Base-by-base conservation (phyloP, 2,888 invertebrate genomes). In the Pseudoips prasinana region DNA sequence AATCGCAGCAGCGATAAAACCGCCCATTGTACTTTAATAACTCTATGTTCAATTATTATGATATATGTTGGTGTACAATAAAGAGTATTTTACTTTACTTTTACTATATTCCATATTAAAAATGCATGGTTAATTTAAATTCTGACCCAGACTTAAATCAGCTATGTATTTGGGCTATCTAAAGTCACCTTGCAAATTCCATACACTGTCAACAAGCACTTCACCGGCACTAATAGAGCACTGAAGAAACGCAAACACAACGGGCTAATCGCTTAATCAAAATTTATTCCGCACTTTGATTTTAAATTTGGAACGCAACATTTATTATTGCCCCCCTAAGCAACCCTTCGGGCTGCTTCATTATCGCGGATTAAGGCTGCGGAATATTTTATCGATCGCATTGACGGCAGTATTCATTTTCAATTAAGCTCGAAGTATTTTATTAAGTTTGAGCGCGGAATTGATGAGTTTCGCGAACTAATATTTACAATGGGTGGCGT, bases 201-300 rank as follows among this genome's bases (percentile, higher is more conserved):
- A 46, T 39, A 53, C 46, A 43, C 40, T 49, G 48, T 56, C 53
- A 55, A 46, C 37, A 33, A 35, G 35, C 46, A 44, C 54, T 58
- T 52, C 52, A 58, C 54, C 64, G 58, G 67, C 58, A 64, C 68
- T 73, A 73, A 75, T 73, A 64, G 63, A 58, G 65, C 57, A 39
- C 58, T 45, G 60, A 76, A 81, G 83, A 77, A 82, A 78, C 68
- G 64, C 81, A 85, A 84, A 85, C 86, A 84, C 77, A 73, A 82
- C 79, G 58, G 60, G 86, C 85, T 88, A 87, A 87, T 87, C 88
- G 87, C 84, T 86, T 87, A 87, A 87, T 87, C 87, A 85, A 88
- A 88, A 88, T 87, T 87, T 87, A 88, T 87, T 86, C 88, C 86
- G 83, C 87, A 85, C 86, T 88, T 87, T 87, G 85, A 87, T 88